Evolutionary conservation across 2,888 invertebrate species (phyloP).

Genomic region (Busseola fusca): DNA sequence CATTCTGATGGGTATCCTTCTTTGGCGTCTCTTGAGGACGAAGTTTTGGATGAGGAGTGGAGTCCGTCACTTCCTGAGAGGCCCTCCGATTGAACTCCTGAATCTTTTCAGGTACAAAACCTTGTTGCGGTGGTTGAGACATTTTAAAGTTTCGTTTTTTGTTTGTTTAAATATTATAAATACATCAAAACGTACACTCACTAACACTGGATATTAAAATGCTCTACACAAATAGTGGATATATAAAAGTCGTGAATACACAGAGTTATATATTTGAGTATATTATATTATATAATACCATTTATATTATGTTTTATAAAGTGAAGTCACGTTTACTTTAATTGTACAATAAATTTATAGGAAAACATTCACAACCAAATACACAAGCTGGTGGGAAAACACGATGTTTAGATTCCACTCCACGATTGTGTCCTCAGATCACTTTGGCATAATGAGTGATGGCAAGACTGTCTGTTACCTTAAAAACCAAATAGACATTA

Average conservation of each 20-base stretch:
- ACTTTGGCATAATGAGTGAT: constrained; percentile 44
- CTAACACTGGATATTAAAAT: constrained; percentile 60
- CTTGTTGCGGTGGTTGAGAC: constrained; percentile 84
- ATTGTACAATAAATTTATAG: constrained; percentile 71
- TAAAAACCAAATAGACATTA: neutral
- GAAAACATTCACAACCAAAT: constrained; percentile 83
- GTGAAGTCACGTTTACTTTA: constrained; percentile 53
- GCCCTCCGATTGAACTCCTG: constrained; percentile 84
- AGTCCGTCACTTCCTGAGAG: constrained; percentile 81
- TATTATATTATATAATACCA: constrained; percentile 52
- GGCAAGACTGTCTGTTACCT: neutral
- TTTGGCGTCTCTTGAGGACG: constrained; percentile 72
- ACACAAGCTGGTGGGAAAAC: constrained; percentile 66
- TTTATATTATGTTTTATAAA: constrained; percentile 52
- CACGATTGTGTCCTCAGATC: neutral
- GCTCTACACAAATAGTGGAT: constrained; percentile 60
- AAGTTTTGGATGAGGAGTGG: constrained; percentile 64
- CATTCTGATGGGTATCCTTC: constrained; percentile 75
- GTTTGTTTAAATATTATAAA: constrained; percentile 61
- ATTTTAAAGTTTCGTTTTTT: constrained; percentile 67
- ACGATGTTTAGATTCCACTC: neutral
- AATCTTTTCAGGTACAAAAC: constrained; percentile 83
- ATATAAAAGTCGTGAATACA: constrained; percentile 63
- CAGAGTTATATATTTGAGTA: constrained; percentile 54
- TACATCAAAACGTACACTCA: constrained; percentile 63